These are phyloP conservation scores for Mythimna loreyi DNA, from an alignment of 2,888 invertebrate species.

Conservation along the genomic window DNA sequence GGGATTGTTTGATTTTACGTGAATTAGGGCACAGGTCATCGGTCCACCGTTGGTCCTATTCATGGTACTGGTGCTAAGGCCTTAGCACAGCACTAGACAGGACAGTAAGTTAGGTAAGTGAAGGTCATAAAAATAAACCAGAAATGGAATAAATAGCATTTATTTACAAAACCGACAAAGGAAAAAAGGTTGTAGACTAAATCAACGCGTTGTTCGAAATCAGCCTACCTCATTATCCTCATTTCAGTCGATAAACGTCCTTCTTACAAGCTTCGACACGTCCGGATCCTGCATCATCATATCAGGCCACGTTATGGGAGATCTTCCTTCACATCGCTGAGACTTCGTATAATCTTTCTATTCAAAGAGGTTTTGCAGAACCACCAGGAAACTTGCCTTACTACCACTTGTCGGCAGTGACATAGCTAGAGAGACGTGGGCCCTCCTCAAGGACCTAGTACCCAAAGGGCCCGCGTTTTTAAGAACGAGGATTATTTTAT, in stretches of 20 bases:
- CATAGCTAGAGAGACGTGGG: too few relatives aligned
- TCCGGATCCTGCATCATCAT: not conserved
- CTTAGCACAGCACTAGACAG: too few relatives aligned
- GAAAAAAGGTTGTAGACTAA: conserved; percentile 15
- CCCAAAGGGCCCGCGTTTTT: too few relatives aligned
- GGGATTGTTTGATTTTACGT: too few relatives aligned
- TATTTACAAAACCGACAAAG: conserved; percentile 61
- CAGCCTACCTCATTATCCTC: not conserved
- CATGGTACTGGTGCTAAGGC: too few relatives aligned
- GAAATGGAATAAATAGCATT: conserved; percentile 39
- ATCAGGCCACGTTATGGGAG: not conserved
- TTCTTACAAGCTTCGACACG: not conserved
- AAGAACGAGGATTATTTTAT: too few relatives aligned
- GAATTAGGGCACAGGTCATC: too few relatives aligned
- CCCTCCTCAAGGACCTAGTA: too few relatives aligned
- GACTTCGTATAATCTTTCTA: not conserved
- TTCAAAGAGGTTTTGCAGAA: not conserved
- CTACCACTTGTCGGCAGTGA: not conserved
- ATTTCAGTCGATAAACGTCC: not conserved
- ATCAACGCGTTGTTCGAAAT: not conserved
- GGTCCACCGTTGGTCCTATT: too few relatives aligned
- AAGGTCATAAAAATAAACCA: not conserved
- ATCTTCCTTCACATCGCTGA: not conserved
- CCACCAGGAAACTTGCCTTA: not conserved
- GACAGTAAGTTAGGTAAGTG: not conserved